phyloP scores from a whole-genome alignment of 2,113 vertebrate genomes.

The Alosa alosa region DNA sequence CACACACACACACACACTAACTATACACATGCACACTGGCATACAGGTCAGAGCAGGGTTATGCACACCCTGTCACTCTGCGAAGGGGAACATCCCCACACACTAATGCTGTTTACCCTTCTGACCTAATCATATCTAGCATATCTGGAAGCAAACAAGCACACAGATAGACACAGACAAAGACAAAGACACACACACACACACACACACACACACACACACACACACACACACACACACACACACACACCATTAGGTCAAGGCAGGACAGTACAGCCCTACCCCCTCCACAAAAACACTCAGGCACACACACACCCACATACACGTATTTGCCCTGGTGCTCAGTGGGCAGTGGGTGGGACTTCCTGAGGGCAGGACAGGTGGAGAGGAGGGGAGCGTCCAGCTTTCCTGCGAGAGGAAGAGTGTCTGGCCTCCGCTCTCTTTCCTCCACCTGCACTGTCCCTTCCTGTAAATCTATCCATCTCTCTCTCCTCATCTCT shows the following conservation, averaged over 20 bases:
- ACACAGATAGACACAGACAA: neutral
- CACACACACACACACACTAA: neutral
- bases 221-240: neutral
- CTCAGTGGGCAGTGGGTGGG: no score
- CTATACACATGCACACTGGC: neutral
- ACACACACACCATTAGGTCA: no score
- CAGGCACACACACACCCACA: neutral
- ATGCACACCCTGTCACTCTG: neutral
- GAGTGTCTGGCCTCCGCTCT: no score
- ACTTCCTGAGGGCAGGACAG: no score
- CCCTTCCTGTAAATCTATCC: no score
- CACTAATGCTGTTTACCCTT: neutral
- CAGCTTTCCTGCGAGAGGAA: no score
- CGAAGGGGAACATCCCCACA: neutral
- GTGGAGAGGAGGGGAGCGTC: no score
- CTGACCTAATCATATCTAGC: neutral
- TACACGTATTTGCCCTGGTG: neutral
- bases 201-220: no score
- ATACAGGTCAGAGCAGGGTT: neutral
- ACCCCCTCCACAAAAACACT: neutral
- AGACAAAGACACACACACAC: neutral
- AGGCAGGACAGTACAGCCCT: neutral
- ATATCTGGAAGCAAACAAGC: neutral
- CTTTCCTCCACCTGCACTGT: no score
- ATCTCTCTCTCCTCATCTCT: no score